Base-by-base conservation (phyloP, 2,888 invertebrate species). In the Apotomis capreana region DNA sequence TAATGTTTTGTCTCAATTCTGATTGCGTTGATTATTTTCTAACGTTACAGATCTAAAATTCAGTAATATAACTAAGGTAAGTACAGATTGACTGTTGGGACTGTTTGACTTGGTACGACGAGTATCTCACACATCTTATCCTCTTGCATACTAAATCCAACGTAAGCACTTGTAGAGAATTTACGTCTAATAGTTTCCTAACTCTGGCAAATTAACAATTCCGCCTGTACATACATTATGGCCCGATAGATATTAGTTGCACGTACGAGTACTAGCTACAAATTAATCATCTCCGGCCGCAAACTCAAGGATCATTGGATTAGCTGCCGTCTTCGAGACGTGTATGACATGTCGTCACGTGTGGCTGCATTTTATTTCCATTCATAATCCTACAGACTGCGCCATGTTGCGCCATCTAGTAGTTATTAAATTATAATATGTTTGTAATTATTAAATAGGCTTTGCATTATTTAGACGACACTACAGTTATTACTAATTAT, bases 231-330 rank as follows among this genome's bases (percentile, higher is more conserved):
- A 57, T 62, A 46, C 61, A 71, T 37, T 54, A 65, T 65, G 57
- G 57, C 57, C 60, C 9, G 64, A 67, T 62, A 57, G 55, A 62
- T 51, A 72, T 68, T 59, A 62, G 63, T 62, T 68, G 62, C 65
- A 70, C 63, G 58, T 71, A 62, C 52, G 63, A 63, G 57, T 62
- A 68, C 61, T 49, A 49, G 49, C 67, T 71, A 76, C 78, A 83
- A 87, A 88, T 89, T 85, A 84, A 80, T 83, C 87, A 91, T 91
- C 86, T 91, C 89, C 90, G 88, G 81, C 80, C 81, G 78, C 83
- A 83, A 83, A 79, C 82, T 86, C 82, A 79, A 80, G 81, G 78
- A 77, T 81, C 78, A 83, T 86, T 84, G 76, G 84, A 85, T 87
- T 84, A 84, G 77, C 74, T 58, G 63, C 44, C 63, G 59, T 72